Evolutionary conservation across 1,140 invertebrate genomes (phyloP).

Genomic region (Mercenaria mercenaria): DNA sequence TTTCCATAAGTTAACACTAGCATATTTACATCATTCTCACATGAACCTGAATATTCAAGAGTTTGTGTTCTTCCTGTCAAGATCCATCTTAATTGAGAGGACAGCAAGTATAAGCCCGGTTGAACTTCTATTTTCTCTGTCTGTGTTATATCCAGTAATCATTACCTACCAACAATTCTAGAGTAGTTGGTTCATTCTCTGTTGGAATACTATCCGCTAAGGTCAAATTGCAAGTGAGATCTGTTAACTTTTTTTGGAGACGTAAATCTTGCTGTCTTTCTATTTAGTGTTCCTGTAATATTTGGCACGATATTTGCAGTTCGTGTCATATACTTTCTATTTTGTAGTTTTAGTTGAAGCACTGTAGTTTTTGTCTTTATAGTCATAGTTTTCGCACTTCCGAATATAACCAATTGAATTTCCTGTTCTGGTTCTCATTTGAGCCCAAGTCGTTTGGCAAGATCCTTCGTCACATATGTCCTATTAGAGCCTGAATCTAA

Average conservation of each 20-base stretch:
- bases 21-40: conserved; percentile 12
- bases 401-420: neutral
- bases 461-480: neutral
- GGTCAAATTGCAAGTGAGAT: neutral
- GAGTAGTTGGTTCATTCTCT: neutral
- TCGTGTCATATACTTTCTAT: neutral
- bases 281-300: neutral
- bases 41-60: neutral
- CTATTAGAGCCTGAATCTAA: neutral
- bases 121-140: neutral
- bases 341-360: neutral
- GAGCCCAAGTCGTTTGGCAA: neutral
- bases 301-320: conserved; percentile 1
- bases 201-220: conserved; percentile 9
- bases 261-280: no score
- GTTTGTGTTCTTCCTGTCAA: neutral
- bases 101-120: conserved; percentile 12
- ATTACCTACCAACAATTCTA: conserved; percentile 2
- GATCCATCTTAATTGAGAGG: conserved; percentile 39
- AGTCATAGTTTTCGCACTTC: neutral
- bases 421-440: neutral
- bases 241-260: neutral
- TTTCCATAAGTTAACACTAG: conserved; percentile 28
- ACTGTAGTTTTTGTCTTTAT: neutral
- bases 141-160: neutral